These are phyloP conservation scores for Gambusia yucatana DNA, from an alignment of 2,797 vertebrate species.

Conservation along the genomic window DNA sequence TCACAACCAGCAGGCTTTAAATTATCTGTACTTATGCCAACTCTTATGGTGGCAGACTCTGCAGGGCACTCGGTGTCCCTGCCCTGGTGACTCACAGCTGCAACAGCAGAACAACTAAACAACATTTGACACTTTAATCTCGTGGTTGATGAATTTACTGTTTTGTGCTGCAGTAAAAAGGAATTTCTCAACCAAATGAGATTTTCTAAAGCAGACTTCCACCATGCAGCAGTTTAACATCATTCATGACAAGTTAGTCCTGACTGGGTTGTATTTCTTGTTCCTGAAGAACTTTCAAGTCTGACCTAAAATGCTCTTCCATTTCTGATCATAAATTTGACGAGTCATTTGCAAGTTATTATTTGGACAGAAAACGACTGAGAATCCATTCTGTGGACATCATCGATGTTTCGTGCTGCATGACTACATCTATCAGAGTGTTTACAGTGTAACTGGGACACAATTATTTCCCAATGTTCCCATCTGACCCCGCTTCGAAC, in stretches of 20 bases:
- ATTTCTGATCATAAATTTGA: background rate
- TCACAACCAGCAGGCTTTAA: background rate
- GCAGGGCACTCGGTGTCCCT: no score
- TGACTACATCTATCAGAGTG: conserved; percentile 13
- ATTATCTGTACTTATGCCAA: background rate
- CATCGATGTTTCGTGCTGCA: conserved; percentile 1
- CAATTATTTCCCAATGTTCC: background rate
- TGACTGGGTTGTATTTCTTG: background rate
- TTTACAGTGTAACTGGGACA: conserved; percentile 6
- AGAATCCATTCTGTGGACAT: background rate
- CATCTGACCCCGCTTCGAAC: conserved; percentile 1
- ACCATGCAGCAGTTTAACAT: background rate
- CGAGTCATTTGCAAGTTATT: background rate
- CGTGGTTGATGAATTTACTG: background rate
- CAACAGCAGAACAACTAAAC: background rate
- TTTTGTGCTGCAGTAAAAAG: background rate
- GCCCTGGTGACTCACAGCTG: background rate
- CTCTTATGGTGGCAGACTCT: background rate
- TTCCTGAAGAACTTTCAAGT: background rate
- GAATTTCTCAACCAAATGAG: background rate
- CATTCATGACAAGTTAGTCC: background rate
- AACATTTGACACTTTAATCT: background rate
- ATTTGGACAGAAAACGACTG: background rate
- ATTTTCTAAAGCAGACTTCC: conserved; percentile 3
- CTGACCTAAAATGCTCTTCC: background rate